These are phyloP conservation scores for Drosophila azteca DNA, from an alignment of 1,140 invertebrate species.

Conservation along the genomic window DNA sequence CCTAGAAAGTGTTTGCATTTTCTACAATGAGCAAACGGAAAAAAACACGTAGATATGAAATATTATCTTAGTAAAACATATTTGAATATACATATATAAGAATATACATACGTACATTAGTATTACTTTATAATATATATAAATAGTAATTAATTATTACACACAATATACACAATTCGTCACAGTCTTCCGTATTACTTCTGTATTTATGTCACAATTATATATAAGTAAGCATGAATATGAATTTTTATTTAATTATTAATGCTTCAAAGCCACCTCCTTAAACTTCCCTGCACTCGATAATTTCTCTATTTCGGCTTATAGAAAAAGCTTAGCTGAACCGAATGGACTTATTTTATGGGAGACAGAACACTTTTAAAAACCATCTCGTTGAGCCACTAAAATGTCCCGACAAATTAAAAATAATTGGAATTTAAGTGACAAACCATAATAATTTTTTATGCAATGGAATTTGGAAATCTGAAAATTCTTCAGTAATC, in stretches of 20 bases:
- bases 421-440: too few relatives aligned
- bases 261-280: too few relatives aligned
- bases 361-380: too few relatives aligned
- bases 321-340: too few relatives aligned
- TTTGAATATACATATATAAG: slow-evolving; percentile 11
- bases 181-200: slow-evolving; percentile 24
- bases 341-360: too few relatives aligned
- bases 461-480: too few relatives aligned
- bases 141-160: slow-evolving; percentile 11
- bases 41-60: slow-evolving; percentile 13
- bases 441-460: too few relatives aligned
- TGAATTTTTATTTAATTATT: background rate
- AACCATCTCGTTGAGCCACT: too few relatives aligned
- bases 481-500: too few relatives aligned
- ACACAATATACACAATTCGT: slow-evolving; percentile 24
- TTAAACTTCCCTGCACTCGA: too few relatives aligned
- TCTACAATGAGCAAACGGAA: slow-evolving; percentile 16
- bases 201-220: slow-evolving; percentile 22
- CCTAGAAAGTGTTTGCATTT: slow-evolving; percentile 2
- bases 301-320: too few relatives aligned
- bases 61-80: slow-evolving; percentile 23
- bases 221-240: slow-evolving; percentile 17
- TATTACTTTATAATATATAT: slow-evolving; percentile 2
- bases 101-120: slow-evolving; percentile 4
- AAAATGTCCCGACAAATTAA: too few relatives aligned